Percentiles rank a stretch among this genome's conserved stretches.
Evolutionary conservation across 2,888 invertebrate genomes (phyloP).

Genomic region (Cantharis rufa): DNA sequence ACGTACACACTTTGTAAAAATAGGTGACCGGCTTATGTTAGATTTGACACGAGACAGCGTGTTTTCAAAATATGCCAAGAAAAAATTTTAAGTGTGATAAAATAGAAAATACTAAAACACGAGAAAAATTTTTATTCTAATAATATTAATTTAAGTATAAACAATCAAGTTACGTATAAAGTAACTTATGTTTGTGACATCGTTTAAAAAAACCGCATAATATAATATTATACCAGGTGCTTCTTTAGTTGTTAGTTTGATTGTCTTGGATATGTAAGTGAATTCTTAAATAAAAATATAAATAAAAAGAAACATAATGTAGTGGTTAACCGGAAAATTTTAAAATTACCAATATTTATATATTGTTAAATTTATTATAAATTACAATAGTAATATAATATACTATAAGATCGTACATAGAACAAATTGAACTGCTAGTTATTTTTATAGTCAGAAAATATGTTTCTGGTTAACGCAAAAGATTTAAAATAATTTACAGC

Average conservation of each 20-base stretch:
- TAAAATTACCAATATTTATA: no score
- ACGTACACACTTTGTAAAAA: constrained; percentile 10
- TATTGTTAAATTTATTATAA: no score
- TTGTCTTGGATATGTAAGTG: no score
- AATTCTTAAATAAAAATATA: no score
- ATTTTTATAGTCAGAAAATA: background rate
- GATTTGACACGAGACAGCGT: constrained; percentile 9
- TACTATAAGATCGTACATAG: no score
- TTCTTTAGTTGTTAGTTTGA: no score
- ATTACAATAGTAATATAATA: no score
- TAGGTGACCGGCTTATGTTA: constrained; percentile 1
- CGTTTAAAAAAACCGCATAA: no score
- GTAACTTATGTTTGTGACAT: background rate
- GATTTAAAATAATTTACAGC: background rate
- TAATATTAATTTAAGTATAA: background rate
- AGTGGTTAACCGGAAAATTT: no score
- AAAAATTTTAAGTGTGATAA: constrained; percentile 10
- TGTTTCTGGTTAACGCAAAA: background rate
- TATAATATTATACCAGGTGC: no score
- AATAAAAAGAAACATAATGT: no score
- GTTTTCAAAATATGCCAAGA: constrained; percentile 13
- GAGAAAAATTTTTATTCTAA: background rate
- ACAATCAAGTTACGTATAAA: background rate
- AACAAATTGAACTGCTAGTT: background rate
- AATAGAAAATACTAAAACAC: constrained; percentile 1